Evolutionary conservation across 2,888 invertebrate species (phyloP).

Genomic region (Isoperla grammatica): DNA sequence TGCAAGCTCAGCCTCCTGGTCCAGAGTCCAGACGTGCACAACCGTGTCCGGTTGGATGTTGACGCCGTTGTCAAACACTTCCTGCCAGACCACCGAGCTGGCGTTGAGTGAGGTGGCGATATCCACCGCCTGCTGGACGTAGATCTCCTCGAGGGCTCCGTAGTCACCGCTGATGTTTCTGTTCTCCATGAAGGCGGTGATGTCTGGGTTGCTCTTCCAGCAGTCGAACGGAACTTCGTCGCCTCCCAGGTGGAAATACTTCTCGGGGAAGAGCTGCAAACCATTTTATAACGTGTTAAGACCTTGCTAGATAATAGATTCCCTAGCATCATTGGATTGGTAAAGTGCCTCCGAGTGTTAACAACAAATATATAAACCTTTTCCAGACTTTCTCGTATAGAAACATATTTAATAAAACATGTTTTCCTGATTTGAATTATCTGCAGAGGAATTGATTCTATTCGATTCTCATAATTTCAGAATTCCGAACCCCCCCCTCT

Average conservation of each 20-base stretch:
- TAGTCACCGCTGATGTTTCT: conserved; percentile 51
- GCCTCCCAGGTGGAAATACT: conserved; percentile 85
- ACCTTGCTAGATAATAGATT: no score
- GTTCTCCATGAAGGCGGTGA: conserved; percentile 55
- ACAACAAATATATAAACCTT: no score
- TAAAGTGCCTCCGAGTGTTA: no score
- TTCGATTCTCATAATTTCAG: no score
- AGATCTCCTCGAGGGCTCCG: conserved; percentile 58
- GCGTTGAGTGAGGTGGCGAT: conserved; percentile 47
- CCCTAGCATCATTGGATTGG: no score
- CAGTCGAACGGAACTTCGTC: conserved; percentile 84
- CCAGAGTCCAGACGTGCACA: conserved; percentile 75
- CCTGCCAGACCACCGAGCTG: conserved; percentile 74
- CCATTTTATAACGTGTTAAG: no score
- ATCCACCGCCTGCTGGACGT: conserved; percentile 56
- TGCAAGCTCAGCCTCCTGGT: conserved; percentile 40
- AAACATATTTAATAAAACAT: no score
- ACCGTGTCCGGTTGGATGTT: conserved; percentile 57
- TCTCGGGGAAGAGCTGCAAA: conserved; percentile 62
- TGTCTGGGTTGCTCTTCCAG: conserved; percentile 69
- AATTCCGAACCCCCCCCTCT: no score
- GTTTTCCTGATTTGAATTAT: no score
- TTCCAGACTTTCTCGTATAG: no score
- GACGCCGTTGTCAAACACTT: conserved; percentile 75
- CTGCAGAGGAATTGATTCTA: no score